Evolutionary conservation across 2,888 invertebrate species (phyloP).

Genomic region (Noctua janthina): DNA sequence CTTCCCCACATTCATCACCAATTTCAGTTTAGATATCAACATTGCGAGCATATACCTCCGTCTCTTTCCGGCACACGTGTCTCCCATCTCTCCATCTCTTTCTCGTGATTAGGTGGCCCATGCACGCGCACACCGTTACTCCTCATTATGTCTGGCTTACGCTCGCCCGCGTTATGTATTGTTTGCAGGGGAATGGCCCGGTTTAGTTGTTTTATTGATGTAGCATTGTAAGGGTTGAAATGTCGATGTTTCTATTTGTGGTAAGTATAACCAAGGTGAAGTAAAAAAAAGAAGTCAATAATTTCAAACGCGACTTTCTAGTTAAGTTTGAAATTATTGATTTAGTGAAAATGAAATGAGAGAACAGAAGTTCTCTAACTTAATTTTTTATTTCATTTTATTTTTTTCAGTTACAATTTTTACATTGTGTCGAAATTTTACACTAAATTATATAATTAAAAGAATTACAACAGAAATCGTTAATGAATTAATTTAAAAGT

Average conservation of each 20-base stretch:
- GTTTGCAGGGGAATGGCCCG: constrained; percentile 81
- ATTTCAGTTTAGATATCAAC: constrained; percentile 75
- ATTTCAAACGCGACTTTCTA: too few species aligned
- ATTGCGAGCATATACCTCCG: constrained; percentile 57
- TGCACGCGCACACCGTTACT: constrained; percentile 86
- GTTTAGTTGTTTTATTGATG: constrained; percentile 87
- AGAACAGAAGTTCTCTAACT: too few species aligned
- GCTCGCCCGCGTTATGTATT: constrained; percentile 79
- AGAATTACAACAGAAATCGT: too few species aligned
- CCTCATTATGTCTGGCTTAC: constrained; percentile 86
- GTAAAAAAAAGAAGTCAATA: too few species aligned
- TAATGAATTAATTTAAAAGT: too few species aligned
- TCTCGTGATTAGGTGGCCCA: constrained; percentile 81
- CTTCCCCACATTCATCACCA: constrained; percentile 72
- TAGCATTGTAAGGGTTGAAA: constrained; percentile 64
- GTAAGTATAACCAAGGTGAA: not conserved
- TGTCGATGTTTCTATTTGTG: constrained; percentile 37
- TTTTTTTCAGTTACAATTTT: too few species aligned
- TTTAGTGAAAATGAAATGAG: too few species aligned
- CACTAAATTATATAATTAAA: too few species aligned
- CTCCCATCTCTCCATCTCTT: constrained; percentile 62
- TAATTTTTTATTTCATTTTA: too few species aligned
- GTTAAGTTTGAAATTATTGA: too few species aligned
- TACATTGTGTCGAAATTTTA: too few species aligned
- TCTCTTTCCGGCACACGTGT: constrained; percentile 65